phyloP scores from a whole-genome alignment of 2,888 invertebrate species.

The Limnephilus marmoratus region DNA sequence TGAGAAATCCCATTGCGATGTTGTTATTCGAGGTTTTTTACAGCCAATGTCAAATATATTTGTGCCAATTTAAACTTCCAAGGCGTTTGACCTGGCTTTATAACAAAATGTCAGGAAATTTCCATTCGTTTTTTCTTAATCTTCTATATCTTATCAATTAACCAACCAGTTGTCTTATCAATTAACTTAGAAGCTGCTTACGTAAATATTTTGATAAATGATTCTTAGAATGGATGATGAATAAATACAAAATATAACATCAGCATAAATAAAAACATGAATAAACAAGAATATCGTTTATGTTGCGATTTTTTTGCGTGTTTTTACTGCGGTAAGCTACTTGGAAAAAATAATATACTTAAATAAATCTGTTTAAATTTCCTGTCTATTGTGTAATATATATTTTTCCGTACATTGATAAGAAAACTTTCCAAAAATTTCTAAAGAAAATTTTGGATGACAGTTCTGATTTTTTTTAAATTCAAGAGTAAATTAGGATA shows the following conservation, averaged over 20 bases:
- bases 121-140: not conserved
- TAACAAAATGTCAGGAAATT: not conserved
- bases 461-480: not conserved
- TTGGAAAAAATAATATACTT: not conserved
- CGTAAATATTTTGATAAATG: not conserved
- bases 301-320: not conserved
- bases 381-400: not conserved
- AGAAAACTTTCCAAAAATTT: not conserved
- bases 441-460: not conserved
- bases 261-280: not conserved
- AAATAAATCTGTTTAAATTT: not conserved
- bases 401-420: not conserved
- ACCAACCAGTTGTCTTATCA: not conserved
- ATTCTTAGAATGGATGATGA: not conserved
- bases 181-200: not conserved
- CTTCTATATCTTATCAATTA: not conserved
- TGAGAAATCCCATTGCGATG: not conserved
- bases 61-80: not conserved
- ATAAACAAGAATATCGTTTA: not conserved
- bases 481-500: not conserved
- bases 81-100: not conserved
- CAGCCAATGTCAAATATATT: slow-evolving; percentile 24
- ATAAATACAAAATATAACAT: not conserved
- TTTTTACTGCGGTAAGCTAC: not conserved
- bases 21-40: not conserved